Evolutionary conservation across 2,888 invertebrate genomes (phyloP), one percentile per base, ranked within the genome.

Genomic region (Lasius fuliginosus): DNA sequence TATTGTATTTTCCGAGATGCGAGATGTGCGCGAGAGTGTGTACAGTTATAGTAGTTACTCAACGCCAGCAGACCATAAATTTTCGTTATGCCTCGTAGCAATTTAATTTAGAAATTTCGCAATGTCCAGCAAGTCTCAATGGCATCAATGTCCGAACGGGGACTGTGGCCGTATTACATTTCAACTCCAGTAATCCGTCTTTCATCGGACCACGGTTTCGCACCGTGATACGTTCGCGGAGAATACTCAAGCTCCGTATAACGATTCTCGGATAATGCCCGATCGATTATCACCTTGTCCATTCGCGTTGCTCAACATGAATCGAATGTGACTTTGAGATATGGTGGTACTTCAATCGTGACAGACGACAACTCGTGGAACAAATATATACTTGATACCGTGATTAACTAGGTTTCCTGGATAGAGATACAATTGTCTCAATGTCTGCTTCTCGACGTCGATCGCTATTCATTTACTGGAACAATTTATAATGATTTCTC

Each of bases 141-240:
- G 42, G 23, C 15, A 15, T 65, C 12, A 53, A 65, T 56, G 40
- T 56, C 67, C 30, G 30, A 18, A 49, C 5, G n/a, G 30, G 30
- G 30, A 42, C 27, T 58, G n/a, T n/a, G 18, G 49, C 6, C 33
- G 23, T 56, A 67, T 58, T 68, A 42, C n/a, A 27, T 85, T 85
- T 83, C 68, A 85, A 68, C 58, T 73, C 62, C 56, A 84, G 64
- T 88, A 89, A 90, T 88, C 85, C 82, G 65, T 82, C 77, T 85
- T 85, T 81, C 82, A 73, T 68, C 83, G 67, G 74, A 79, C 79
- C 76, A 77, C 40, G 75, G 67, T 87, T 82, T 83, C 74, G 58
- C 69, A 42, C 68, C 42, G 60, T 87, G 86, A 89, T 87, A 83
- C 77, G 74, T 67, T 81, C 76, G 65, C 67, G 68, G 56, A 62